Conservation (phyloP, 2,113 vertebrate genomes). For the Hoplias malabaricus region DNA sequence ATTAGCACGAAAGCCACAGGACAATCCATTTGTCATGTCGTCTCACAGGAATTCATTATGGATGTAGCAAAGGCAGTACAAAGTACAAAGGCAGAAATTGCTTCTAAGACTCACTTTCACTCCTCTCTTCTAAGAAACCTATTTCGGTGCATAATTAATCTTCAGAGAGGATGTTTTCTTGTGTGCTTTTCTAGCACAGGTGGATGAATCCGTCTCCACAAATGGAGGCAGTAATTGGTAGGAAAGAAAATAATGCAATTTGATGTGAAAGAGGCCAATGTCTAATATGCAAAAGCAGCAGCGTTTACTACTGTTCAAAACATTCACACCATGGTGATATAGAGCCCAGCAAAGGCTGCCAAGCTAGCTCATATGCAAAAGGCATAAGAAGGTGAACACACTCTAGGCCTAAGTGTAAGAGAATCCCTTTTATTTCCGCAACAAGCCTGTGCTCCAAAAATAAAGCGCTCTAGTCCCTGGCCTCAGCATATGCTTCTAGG, state of each 20-base stretch:
- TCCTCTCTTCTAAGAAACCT: conserved; percentile 64
- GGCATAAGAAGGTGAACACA: neutral
- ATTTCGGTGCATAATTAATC: conserved; percentile 71
- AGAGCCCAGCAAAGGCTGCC: neutral
- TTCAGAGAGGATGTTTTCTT: conserved; percentile 17
- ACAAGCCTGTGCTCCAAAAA: no score
- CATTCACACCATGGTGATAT: neutral
- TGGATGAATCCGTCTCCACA: conserved; percentile 48
- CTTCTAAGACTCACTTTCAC: conserved; percentile 65
- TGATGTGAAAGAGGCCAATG: neutral
- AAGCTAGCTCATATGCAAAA: neutral
- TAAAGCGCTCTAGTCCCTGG: no score
- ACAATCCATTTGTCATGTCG: conserved; percentile 67
- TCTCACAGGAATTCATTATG: conserved; percentile 69
- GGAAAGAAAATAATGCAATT: conserved; percentile 2
- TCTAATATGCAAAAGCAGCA: conserved; percentile 6
- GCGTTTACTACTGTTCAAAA: neutral
- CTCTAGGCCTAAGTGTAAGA: neutral
- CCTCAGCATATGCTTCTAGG: no score
- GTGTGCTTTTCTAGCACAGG: conserved; percentile 35
- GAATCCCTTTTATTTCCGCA: no score
- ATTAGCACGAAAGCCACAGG: conserved; percentile 60
- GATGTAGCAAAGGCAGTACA: conserved; percentile 68
- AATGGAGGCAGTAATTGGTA: conserved; percentile 51
- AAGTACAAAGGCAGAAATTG: conserved; percentile 70